Base-by-base conservation (phyloP, 1,140 invertebrate genomes). In the Mercenaria mercenaria region DNA sequence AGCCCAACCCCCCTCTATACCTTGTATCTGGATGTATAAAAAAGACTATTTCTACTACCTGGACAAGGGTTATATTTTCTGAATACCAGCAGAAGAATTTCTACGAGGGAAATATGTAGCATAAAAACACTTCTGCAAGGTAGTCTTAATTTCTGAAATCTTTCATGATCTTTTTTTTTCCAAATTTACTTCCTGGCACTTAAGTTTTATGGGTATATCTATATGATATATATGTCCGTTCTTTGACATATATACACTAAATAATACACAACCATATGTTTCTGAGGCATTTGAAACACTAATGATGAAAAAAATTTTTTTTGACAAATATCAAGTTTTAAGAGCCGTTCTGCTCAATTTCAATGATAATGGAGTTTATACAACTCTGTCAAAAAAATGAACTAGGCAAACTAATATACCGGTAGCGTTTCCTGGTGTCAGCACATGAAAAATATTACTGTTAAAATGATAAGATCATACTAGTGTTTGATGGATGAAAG, bases 391-490 rank as follows among this genome's bases (percentile, higher is more conserved):
- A 79, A 50, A 56, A 56, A 52, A 37, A 50, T 32, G 6, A 79
- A 1, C 15, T 20, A 6, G 47, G n/a, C 37, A 76, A 26, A 18
- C 72, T 43, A 76, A n/a, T n/a, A 79, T 23, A 56, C 1, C 26
- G 29, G 1, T 6, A 39, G 50, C 50, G 34, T 52, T 52, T 79
- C 47, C 47, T 79, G 32, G 43, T 79, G 76, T 79, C 76, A 79
- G 18, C 41, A 34, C 3, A 79, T 79, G 76, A 52, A 79, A 52
- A 79, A 52, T 52, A 79, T 52, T 1, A 52, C 6, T 32, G 47
- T 37, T 52, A 79, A n/a, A 32, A 79, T 72, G 76, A 79, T 79
- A 79, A 79, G 47, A 79, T 79, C 76, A 39, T 34, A 4, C 37
- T 72, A 39, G 34, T 39, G 11, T 39, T 37, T 72, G 67, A 72